Evolutionary conservation across 30 jellyfish, hydroid and myxozoan genomes (phyloP).

Genomic region (Aurelia coerulea): DNA sequence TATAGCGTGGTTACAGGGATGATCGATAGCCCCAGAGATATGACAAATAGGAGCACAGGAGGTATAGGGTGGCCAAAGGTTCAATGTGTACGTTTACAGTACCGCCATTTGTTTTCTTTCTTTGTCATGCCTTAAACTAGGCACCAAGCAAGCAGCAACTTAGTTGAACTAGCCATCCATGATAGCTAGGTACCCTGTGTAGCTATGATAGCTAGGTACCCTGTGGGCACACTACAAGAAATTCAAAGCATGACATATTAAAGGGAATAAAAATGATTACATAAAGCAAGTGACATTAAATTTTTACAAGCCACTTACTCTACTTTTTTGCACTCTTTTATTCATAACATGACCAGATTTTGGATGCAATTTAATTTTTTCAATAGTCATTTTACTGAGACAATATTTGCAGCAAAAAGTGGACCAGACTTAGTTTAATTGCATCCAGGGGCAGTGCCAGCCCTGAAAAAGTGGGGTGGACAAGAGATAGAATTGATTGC

Average conservation of each 20-base stretch:
- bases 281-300: too few species aligned
- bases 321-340: too few species aligned
- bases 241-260: slow-evolving; percentile 64
- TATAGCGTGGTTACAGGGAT: background rate
- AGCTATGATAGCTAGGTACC: slow-evolving; percentile 70
- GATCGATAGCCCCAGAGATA: background rate
- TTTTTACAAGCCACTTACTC: too few species aligned
- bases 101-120: slow-evolving; percentile 72
- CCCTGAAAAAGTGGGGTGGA: too few species aligned
- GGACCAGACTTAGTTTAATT: too few species aligned
- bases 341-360: too few species aligned
- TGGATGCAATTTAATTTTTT: too few species aligned
- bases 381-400: too few species aligned
- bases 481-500: too few species aligned
- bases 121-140: slow-evolving; percentile 63
- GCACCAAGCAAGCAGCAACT: slow-evolving; percentile 58
- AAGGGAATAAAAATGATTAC: slow-evolving; percentile 23
- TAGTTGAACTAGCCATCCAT: slow-evolving; percentile 68
- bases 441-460: too few species aligned
- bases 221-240: slow-evolving; percentile 65
- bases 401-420: too few species aligned
- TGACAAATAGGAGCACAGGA: slow-evolving; percentile 62
- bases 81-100: slow-evolving; percentile 59
- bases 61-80: slow-evolving; percentile 80
- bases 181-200: slow-evolving; percentile 72